A percentile compares a stretch with the other conserved stretches of the same genome.
phyloP scores from a whole-genome alignment of 2,113 vertebrate genomes.

The Mola mola region DNA sequence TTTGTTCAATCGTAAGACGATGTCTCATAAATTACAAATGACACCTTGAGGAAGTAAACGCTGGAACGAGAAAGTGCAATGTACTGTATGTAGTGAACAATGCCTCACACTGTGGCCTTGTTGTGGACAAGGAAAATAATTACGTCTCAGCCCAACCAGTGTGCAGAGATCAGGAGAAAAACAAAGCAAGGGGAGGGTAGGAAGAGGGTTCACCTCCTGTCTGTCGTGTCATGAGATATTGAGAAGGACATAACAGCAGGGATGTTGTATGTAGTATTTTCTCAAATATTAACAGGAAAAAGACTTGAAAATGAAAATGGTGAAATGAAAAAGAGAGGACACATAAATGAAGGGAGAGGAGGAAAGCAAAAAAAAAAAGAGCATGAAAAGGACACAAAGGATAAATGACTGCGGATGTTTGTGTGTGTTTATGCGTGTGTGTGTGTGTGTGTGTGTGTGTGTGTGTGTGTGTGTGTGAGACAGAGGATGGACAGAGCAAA shows the following conservation, averaged over 20 bases:
- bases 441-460: too few relatives aligned
- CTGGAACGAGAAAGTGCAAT: neutral
- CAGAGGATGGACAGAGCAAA: neutral
- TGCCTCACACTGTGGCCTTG: too few relatives aligned
- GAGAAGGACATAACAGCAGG: too few relatives aligned
- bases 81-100: too few relatives aligned
- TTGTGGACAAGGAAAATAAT: constrained; percentile 7
- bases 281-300: too few relatives aligned
- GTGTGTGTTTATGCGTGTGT: too few relatives aligned
- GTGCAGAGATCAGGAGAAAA: neutral
- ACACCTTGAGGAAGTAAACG: constrained; percentile 12
- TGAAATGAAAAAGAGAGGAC: neutral
- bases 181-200: constrained; percentile 1
- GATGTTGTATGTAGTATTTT: neutral
- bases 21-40: constrained; percentile 15
- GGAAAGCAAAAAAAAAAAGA: too few relatives aligned
- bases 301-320: neutral
- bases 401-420: too few relatives aligned
- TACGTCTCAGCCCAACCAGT: constrained; percentile 10
- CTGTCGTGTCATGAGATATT: constrained; percentile 36
- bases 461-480: too few relatives aligned
- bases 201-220: constrained; percentile 16
- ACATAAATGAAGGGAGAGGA: constrained; percentile 14
- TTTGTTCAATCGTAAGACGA: constrained; percentile 9
- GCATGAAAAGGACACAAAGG: too few relatives aligned